Conservation (phyloP, 2,888 invertebrate genomes). For the Prenolepis imparis region DNA sequence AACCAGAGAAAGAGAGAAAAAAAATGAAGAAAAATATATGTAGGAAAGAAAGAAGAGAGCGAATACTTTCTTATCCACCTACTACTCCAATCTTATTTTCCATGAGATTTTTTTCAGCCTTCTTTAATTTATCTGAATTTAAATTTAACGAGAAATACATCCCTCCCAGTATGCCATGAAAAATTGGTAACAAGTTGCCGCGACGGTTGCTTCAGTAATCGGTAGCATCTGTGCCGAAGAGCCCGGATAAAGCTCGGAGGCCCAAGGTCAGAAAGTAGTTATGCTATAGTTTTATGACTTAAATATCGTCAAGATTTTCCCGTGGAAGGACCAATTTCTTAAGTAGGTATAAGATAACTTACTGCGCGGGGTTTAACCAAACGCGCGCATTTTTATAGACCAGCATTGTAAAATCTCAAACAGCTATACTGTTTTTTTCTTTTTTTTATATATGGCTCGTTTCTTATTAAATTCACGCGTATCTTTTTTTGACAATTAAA, state of each 20-base stretch:
- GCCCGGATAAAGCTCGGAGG: constrained; percentile 47
- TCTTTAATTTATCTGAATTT: constrained; percentile 80
- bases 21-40: not conserved
- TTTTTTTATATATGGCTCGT: not conserved
- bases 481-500: constrained; percentile 2
- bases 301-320: constrained; percentile 60
- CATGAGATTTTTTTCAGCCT: constrained; percentile 56
- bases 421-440: not conserved
- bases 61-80: constrained; percentile 37
- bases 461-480: not conserved
- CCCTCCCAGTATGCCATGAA: constrained; percentile 29
- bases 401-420: constrained; percentile 12
- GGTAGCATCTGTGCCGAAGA: constrained; percentile 66
- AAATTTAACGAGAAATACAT: constrained; percentile 79
- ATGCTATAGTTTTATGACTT: constrained; percentile 38
- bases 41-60: not conserved
- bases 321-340: constrained; percentile 60
- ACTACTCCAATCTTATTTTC: constrained; percentile 67
- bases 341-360: constrained; percentile 56
- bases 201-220: constrained; percentile 59
- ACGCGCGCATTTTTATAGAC: constrained; percentile 18
- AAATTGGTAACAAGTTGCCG: constrained; percentile 63
- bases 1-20: not conserved
- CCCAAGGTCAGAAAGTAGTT: constrained; percentile 61
- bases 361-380: constrained; percentile 4